A percentile compares a stretch with the other conserved stretches of the same genome.
Conservation (phyloP, 64 coral and sea anemone species). For the Pachyseris speciosa region DNA sequence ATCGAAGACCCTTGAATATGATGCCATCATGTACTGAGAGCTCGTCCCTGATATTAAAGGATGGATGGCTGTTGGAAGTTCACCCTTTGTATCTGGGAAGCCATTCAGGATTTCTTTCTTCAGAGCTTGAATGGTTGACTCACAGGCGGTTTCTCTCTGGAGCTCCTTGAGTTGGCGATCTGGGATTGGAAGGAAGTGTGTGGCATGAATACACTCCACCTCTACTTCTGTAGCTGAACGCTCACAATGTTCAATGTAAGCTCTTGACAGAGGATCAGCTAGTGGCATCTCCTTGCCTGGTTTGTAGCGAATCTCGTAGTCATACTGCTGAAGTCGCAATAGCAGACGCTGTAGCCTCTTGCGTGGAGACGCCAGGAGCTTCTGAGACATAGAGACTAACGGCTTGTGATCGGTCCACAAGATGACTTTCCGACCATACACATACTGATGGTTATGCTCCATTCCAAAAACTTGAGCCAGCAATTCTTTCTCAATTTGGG, state of each 20-base stretch:
- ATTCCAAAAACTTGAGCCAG: constrained; percentile 14
- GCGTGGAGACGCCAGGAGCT: not conserved
- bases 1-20: not conserved
- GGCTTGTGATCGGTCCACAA: not conserved
- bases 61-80: not conserved
- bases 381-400: not conserved
- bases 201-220: not conserved
- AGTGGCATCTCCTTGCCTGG: not conserved
- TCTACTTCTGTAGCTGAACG: not conserved
- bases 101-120: not conserved
- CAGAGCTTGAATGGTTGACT: not conserved
- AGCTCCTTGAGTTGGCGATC: not conserved
- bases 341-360: not conserved
- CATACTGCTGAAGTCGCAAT: not conserved
- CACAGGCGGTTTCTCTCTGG: not conserved
- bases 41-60: no score
- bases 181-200: not conserved
- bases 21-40: no score
- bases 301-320: constrained; percentile 10
- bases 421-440: constrained; percentile 9
- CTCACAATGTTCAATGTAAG: not conserved
- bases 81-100: not conserved
- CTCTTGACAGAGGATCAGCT: not conserved
- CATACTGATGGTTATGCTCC: not conserved
- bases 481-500: constrained; percentile 26